Evolutionary conservation across 2,797 vertebrate species (phyloP).

Genomic region (Siniperca obscura): DNA sequence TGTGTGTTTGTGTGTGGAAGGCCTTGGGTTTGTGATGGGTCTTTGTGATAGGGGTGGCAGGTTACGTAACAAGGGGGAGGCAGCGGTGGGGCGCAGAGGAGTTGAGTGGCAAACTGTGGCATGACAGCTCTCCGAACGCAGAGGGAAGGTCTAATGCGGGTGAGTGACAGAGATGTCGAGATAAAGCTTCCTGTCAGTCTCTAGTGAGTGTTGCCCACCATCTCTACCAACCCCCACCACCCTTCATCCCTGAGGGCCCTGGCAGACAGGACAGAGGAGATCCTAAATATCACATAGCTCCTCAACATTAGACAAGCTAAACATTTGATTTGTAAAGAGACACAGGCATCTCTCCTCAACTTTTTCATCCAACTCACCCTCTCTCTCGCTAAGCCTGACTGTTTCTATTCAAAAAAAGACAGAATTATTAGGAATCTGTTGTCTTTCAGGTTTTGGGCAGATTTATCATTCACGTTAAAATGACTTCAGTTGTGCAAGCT

Average conservation of each 20-base stretch:
- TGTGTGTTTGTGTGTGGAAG: constrained; percentile 41
- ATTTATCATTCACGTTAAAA: constrained; percentile 2
- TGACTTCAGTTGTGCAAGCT: background rate
- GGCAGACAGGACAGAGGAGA: constrained; percentile 57
- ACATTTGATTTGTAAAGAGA: constrained; percentile 56
- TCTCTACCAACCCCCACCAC: constrained; percentile 33
- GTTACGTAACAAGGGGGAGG: constrained; percentile 69
- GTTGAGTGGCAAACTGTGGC: constrained; percentile 61
- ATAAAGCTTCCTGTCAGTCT: constrained; percentile 78
- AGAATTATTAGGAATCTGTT: constrained; percentile 6
- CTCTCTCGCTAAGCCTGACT: background rate
- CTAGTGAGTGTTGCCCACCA: constrained; percentile 56
- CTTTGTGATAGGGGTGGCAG: constrained; percentile 71
- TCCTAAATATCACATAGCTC: constrained; percentile 54
- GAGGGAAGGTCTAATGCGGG: constrained; percentile 66
- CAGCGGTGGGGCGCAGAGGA: constrained; percentile 16
- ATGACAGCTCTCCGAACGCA: constrained; percentile 70
- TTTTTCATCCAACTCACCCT: constrained; percentile 2
- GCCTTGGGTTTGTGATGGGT: constrained; percentile 57
- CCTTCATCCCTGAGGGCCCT: constrained; percentile 48
- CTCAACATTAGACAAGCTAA: constrained; percentile 48
- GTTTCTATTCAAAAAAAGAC: background rate
- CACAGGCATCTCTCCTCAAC: background rate
- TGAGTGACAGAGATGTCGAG: constrained; percentile 77
- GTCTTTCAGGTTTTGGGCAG: constrained; percentile 13